Percentiles rank a stretch among this genome's conserved stretches.
phyloP scores from a whole-genome alignment of 2,888 invertebrate genomes.

The Drosophila neotestacea region DNA sequence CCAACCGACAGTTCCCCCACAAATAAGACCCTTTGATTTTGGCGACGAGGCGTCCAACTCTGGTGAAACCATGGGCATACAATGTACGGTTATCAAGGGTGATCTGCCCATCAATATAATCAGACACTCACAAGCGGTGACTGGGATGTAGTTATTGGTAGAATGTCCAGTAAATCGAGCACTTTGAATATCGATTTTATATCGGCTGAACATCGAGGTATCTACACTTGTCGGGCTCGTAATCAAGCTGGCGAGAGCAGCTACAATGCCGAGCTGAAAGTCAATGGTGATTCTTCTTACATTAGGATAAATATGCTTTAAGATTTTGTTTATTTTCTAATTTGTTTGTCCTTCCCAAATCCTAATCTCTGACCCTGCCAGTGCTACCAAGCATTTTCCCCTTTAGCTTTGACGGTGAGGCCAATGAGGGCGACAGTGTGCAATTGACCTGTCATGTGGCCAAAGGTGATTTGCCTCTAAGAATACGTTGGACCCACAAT shows the following conservation, averaged over 20 bases:
- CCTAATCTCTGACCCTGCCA: constrained; percentile 72
- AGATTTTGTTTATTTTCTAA: constrained; percentile 13
- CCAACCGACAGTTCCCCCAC: constrained; percentile 87
- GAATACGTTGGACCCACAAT: constrained; percentile 88
- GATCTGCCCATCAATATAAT: constrained; percentile 89
- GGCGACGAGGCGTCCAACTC: constrained; percentile 90
- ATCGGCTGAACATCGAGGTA: constrained; percentile 88
- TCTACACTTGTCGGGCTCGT: constrained; percentile 88
- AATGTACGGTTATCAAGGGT: constrained; percentile 88
- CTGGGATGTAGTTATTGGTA: constrained; percentile 82
- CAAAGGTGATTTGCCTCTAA: constrained; percentile 89
- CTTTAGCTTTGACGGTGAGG: constrained; percentile 85
- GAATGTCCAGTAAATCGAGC: constrained; percentile 86
- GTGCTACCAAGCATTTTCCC: constrained; percentile 89
- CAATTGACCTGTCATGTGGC: constrained; percentile 87
- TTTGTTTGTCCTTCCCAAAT: constrained; percentile 13
- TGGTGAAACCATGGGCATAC: constrained; percentile 89
- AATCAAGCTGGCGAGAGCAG: constrained; percentile 87
- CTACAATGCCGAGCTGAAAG: constrained; percentile 85
- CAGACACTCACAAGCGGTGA: constrained; percentile 83
- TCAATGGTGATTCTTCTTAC: constrained; percentile 80
- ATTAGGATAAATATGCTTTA: constrained; percentile 4
- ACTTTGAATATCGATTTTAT: constrained; percentile 88
- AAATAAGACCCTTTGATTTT: constrained; percentile 90
- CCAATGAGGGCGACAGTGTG: constrained; percentile 89